These are phyloP conservation scores for Ametastegia equiseti DNA, from an alignment of 2,888 invertebrate genomes.

Conservation along the genomic window DNA sequence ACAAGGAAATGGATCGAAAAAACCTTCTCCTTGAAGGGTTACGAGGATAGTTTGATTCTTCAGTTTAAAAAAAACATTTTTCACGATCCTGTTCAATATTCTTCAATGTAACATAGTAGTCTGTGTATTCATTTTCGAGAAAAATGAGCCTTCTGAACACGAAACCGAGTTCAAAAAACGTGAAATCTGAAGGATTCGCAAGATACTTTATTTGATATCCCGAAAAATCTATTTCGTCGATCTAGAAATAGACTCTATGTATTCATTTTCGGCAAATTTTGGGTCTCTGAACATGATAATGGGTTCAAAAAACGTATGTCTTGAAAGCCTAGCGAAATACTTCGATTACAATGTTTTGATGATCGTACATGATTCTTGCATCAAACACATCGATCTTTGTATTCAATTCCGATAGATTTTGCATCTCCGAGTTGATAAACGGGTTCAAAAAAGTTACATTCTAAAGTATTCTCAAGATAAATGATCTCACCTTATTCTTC, in stretches of 20 bases:
- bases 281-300: neutral
- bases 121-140: neutral
- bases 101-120: neutral
- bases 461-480: neutral
- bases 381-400: neutral
- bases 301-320: neutral
- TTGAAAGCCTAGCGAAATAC: neutral
- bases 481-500: conserved; percentile 69
- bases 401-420: neutral
- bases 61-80: neutral
- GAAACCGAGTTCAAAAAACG: neutral
- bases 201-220: too few relatives aligned
- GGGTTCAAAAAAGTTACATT: neutral
- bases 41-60: neutral
- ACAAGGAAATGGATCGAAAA: neutral
- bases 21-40: neutral
- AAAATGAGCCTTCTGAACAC: neutral
- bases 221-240: too few relatives aligned
- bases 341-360: neutral
- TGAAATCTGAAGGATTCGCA: neutral
- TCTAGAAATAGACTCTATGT: neutral
- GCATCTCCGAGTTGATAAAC: neutral
- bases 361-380: neutral
- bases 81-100: neutral
- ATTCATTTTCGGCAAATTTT: neutral